Conservation (phyloP, 2,113 vertebrate species). For the Sus scrofa region T2T-Sscrofa CM000819.6:115454001-115454500, state of each 20-base stretch:
- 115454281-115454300: neutral
- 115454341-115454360: conserved; percentile 25
- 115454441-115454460: neutral
- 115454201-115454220: neutral
- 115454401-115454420: neutral
- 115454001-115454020: neutral
- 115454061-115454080: neutral
- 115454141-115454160: neutral
- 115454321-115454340: neutral
- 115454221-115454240: neutral
- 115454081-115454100: neutral
- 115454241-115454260: neutral
- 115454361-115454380: neutral
- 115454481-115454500: neutral
- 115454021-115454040: neutral
- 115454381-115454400: neutral
- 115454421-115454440: neutral
- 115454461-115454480: too few species aligned
- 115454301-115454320: neutral
- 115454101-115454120: neutral
- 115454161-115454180: neutral
- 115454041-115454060: neutral
- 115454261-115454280: neutral
- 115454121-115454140: neutral
- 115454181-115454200: neutral